Base-by-base conservation (phyloP, 2,797 vertebrate species). In the Gallinago nigripennis region DNA sequence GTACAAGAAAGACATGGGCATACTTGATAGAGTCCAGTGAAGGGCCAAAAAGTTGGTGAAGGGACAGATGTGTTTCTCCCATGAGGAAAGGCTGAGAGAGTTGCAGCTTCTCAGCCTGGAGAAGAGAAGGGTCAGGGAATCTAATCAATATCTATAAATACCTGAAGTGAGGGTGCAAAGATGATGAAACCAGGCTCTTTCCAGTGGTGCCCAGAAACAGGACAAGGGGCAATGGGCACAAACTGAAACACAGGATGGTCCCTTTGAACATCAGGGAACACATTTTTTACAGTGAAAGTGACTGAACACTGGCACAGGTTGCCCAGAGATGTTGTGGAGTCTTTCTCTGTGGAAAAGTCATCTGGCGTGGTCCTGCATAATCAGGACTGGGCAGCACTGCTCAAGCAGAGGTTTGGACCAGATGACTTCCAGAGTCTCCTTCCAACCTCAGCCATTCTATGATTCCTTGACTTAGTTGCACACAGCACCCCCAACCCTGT, bases 331-430 rank as follows among this genome's bases (percentile, higher is more conserved):
- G 13, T 30, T 70, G 48, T 12, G 3, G 19, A 60, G 12, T 66
- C 30, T 76, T 4, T 25, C 0, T 28, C 18, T 30, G 35, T 53
- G 51, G 20, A 78, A 19, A 80, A 60, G 16, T 5, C 8, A 8
- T 30, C 31, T 37, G 45, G 6, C 27, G 9, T 13, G 13, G 23
- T 12, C 31, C 6, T 45, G 19, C 35, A 8, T 5, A 43, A 50
- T 4, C 14, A 35, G 45, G 14, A 48, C 39, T 60, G 16, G 2
- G 6, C n/a, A 23, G 9, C 5, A 1, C 0, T 30, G 17, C 21
- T 33, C 56, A 37, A 51, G 43, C 7, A 45, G 21, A 7, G 3
- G 5, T 3, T 39, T 61, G 53, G 54, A 45, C 16, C 8, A 24
- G 33, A 11, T 48, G 33, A 23, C 6, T 11, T 65, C 10, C 19